A percentile compares a stretch with the other conserved stretches of the same genome.
phyloP scores from a whole-genome alignment of 2,888 invertebrate genomes.

The Odontothrips loti region DNA sequence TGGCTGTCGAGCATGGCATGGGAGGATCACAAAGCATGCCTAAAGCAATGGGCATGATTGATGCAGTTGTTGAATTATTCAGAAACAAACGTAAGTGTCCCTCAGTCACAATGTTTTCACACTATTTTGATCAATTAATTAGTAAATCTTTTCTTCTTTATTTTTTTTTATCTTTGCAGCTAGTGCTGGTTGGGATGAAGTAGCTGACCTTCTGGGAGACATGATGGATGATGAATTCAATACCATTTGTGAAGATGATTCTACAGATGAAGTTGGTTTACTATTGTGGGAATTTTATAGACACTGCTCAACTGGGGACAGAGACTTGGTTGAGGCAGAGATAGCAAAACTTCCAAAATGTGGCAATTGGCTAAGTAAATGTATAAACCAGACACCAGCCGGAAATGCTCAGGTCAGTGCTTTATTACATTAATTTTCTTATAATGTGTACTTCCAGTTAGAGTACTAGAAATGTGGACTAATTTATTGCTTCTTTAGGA shows the following conservation, averaged over 20 bases:
- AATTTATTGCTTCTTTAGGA: not conserved
- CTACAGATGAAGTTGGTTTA: constrained; percentile 51
- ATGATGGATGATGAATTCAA: constrained; percentile 70
- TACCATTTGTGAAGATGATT: constrained; percentile 66
- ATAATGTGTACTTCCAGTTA: too few species aligned
- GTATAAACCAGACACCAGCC: not conserved
- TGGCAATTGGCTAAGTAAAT: not conserved
- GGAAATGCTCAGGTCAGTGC: constrained; percentile 42
- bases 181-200: constrained; percentile 55
- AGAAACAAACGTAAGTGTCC: constrained; percentile 30
- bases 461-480: too few species aligned
- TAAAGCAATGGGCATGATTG: constrained; percentile 45
- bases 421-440: not conserved
- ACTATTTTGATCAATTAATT: constrained; percentile 31
- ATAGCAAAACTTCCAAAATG: constrained; percentile 28
- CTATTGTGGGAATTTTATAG: constrained; percentile 31
- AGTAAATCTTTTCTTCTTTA: not conserved
- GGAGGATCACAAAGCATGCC: constrained; percentile 64
- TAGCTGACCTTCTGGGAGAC: constrained; percentile 63
- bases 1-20: constrained; percentile 71
- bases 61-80: constrained; percentile 30
- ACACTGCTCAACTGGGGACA: constrained; percentile 28
- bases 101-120: constrained; percentile 4
- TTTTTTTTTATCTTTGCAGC: constrained; percentile 53
- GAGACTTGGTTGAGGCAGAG: constrained; percentile 7